Evolutionary conservation across 2,797 vertebrate genomes (phyloP).

Genomic region (Cossypha heuglini): DNA sequence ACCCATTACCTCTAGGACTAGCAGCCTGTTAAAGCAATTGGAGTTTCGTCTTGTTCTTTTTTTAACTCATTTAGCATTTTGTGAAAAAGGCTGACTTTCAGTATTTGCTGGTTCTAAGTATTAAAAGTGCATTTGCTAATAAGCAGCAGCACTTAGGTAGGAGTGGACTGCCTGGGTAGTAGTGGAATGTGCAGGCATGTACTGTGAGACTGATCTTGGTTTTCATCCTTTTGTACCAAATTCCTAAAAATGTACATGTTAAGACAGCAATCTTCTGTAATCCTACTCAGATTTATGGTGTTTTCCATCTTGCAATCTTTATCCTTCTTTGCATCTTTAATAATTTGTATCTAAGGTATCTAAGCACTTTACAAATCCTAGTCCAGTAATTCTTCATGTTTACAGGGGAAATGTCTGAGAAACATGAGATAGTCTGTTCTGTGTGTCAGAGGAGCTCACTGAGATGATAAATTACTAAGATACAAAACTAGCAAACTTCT

Average conservation of each 20-base stretch:
- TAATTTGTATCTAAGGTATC: neutral
- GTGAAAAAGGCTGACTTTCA: neutral
- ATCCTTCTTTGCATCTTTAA: neutral
- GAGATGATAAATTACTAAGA: neutral
- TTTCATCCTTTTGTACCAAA: neutral
- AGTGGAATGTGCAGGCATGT: neutral
- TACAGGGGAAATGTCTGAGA: neutral
- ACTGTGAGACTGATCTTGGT: neutral
- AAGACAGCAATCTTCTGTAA: neutral
- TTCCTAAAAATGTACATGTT: neutral
- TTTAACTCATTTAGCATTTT: neutral
- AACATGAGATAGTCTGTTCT: neutral
- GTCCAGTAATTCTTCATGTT: neutral
- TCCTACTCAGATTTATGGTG: neutral
- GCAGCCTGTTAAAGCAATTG: neutral
- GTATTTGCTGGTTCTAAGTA: neutral
- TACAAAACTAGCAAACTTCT: neutral
- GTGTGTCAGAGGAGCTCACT: neutral
- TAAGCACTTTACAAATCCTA: neutral
- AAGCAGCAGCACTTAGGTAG: neutral
- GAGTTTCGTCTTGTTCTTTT: neutral
- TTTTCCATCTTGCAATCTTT: neutral
- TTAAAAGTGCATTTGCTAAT: neutral
- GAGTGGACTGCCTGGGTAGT: neutral
- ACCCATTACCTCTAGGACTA: neutral